phyloP scores from a whole-genome alignment of 1,140 invertebrate species.

The Cotesia glomerata region DNA sequence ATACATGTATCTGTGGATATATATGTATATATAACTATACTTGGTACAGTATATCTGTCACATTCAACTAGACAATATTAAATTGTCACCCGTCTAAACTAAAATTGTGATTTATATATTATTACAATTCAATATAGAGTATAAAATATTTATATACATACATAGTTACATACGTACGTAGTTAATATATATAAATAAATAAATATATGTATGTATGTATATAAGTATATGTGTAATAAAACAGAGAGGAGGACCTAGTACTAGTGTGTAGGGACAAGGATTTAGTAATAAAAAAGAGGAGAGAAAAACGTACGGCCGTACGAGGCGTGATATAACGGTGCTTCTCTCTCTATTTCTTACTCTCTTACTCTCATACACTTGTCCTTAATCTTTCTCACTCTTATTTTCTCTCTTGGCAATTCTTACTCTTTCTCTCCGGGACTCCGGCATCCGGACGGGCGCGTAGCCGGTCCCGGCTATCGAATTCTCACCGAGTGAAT shows the following conservation, averaged over 20 bases:
- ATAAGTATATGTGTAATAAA: not conserved
- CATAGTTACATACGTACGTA: too few relatives aligned
- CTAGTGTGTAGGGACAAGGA: too few relatives aligned
- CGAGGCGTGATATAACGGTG: conserved; percentile 50
- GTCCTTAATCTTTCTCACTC: not conserved
- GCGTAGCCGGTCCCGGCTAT: conserved; percentile 37
- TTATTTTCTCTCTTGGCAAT: conserved; percentile 13
- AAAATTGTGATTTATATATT: too few relatives aligned
- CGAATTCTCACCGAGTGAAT: conserved; percentile 38
- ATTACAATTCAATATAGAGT: too few relatives aligned
- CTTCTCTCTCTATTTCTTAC: conserved; percentile 32
- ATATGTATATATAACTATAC: not conserved
- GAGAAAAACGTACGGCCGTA: conserved; percentile 24
- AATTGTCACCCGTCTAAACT: too few relatives aligned
- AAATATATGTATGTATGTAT: too few relatives aligned
- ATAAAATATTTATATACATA: too few relatives aligned
- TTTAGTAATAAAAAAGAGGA: not conserved
- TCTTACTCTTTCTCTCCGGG: conserved; percentile 28
- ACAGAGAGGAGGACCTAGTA: not conserved
- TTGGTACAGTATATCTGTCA: too few relatives aligned
- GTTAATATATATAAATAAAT: too few relatives aligned
- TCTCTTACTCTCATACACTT: conserved; percentile 19
- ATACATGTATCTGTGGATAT: not conserved
- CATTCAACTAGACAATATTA: too few relatives aligned
- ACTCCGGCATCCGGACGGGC: conserved; percentile 34